phyloP scores from a whole-genome alignment of 2,113 vertebrate species.

The Donacobius atricapilla region DNA sequence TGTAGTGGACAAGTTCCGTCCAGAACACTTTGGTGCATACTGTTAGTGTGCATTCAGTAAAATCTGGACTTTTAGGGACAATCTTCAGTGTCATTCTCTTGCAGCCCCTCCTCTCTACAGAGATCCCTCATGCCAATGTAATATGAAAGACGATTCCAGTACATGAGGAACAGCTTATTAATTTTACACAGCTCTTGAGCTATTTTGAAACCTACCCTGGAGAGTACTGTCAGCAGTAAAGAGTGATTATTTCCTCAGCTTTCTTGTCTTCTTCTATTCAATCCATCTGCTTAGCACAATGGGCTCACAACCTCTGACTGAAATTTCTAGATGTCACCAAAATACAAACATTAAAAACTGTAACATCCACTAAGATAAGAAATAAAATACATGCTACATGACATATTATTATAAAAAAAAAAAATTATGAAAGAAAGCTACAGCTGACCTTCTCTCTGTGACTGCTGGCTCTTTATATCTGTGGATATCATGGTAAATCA shows the following conservation, averaged over 20 bases:
- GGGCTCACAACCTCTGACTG: background rate
- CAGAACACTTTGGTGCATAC: background rate
- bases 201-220: constrained; percentile 59
- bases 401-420: background rate
- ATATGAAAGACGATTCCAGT: constrained; percentile 23
- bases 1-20: background rate
- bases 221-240: constrained; percentile 39
- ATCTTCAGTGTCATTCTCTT: background rate
- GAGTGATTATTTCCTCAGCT: constrained; percentile 50
- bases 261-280: constrained; percentile 33
- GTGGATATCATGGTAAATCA: constrained; percentile 30
- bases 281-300: constrained; percentile 19
- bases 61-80: background rate
- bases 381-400: background rate
- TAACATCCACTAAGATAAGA: background rate
- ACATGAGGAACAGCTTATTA: constrained; percentile 44
- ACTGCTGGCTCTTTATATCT: constrained; percentile 5
- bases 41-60: background rate
- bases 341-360: background rate
- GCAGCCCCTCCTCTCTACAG: background rate
- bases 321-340: background rate
- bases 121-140: background rate
- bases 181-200: constrained; percentile 55
- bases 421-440: constrained; percentile 1
- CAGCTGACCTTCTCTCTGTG: constrained; percentile 42